Conservation (phyloP, 1,140 invertebrate species). For the Phthorimaea operculella region DNA sequence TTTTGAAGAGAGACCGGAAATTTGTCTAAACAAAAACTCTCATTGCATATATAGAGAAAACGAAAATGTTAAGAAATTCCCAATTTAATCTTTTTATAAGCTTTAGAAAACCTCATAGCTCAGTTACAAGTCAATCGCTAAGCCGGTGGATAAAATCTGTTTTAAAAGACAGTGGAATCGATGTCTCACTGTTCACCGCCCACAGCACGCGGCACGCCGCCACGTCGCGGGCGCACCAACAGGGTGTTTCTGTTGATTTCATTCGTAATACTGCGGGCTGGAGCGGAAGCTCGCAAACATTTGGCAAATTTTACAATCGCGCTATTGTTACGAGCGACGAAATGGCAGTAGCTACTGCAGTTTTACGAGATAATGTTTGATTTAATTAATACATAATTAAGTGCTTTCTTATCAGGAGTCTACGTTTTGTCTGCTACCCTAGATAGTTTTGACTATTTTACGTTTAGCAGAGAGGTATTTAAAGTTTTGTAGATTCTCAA, state of each 20-base stretch:
- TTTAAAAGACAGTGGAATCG: conserved; percentile 14
- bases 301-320: not conserved
- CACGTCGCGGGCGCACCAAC: not conserved
- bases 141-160: conserved; percentile 12
- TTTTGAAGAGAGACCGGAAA: not conserved
- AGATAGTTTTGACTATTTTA: no score
- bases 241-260: not conserved
- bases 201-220: not conserved
- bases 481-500: no score
- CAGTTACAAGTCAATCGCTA: not conserved
- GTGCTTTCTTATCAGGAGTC: no score
- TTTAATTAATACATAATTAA: no score
- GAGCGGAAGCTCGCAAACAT: not conserved
- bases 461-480: no score
- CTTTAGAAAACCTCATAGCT: conserved; percentile 5
- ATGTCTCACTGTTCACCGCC: conserved; percentile 5
- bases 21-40: not conserved
- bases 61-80: not conserved
- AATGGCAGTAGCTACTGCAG: no score
- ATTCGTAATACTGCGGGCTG: not conserved
- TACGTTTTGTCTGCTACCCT: no score
- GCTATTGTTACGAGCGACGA: no score
- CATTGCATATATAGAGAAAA: not conserved
- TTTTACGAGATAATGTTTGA: no score
- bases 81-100: conserved; percentile 1